Conservation (phyloP, 2,888 invertebrate species). For the Eupithecia exiguata region DNA sequence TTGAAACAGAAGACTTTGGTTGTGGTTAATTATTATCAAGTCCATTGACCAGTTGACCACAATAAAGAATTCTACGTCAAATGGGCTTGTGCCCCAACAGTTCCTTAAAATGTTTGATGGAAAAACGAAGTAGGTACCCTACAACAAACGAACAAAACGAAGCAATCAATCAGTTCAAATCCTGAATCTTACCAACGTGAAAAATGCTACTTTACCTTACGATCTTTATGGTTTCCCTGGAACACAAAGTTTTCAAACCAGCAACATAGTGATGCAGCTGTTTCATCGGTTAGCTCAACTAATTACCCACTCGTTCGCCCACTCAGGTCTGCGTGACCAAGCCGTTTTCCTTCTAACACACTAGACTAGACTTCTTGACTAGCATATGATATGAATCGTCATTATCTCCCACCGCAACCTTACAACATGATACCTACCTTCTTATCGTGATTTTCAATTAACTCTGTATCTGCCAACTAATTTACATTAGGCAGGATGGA, state of each 20-base stretch:
- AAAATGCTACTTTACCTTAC: neutral
- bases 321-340: slow-evolving; percentile 60
- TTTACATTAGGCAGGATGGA: slow-evolving; percentile 39
- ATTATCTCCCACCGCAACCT: slow-evolving; percentile 55
- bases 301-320: slow-evolving; percentile 70
- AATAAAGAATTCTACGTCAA: neutral
- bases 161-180: neutral
- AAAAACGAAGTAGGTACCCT: neutral
- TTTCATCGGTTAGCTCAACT: slow-evolving; percentile 46
- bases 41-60: too few species aligned
- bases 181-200: neutral
- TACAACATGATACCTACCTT: slow-evolving; percentile 43
- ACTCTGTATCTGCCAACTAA: slow-evolving; percentile 26
- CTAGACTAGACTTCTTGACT: slow-evolving; percentile 58
- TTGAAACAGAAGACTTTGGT: neutral
- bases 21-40: neutral
- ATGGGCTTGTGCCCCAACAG: neutral
- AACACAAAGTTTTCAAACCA: neutral
- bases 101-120: neutral
- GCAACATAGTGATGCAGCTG: slow-evolving; percentile 17
- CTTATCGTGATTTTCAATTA: slow-evolving; percentile 43
- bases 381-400: slow-evolving; percentile 57
- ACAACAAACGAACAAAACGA: too few species aligned
- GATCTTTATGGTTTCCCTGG: neutral
- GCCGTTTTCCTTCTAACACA: slow-evolving; percentile 59